A percentile compares a stretch with the other conserved stretches of the same genome.
Conservation (phyloP, 2,113 vertebrate species). For the Lophius piscatorius region DNA sequence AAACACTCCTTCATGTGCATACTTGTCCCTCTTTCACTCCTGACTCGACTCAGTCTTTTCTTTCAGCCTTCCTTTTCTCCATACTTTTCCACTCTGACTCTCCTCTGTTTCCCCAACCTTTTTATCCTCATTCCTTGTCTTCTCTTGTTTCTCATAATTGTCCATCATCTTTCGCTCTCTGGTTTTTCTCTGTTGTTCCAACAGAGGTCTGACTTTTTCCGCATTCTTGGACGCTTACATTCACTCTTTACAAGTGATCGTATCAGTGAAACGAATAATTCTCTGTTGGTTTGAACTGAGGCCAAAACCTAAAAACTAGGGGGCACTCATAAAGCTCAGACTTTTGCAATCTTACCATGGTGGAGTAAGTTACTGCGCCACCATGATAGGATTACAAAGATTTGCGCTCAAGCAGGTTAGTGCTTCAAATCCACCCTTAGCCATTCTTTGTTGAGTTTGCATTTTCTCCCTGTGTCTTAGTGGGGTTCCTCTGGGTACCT, state of each 20-base stretch:
- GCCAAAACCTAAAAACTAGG: background rate
- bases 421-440: too few relatives aligned
- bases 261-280: background rate
- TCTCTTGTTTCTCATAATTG: slow-evolving; percentile 53
- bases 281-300: background rate
- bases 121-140: slow-evolving; percentile 39
- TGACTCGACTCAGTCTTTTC: slow-evolving; percentile 21
- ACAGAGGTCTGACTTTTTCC: slow-evolving; percentile 20
- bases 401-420: too few relatives aligned
- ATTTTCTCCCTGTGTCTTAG: too few relatives aligned
- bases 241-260: background rate
- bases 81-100: slow-evolving; percentile 34
- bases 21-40: slow-evolving; percentile 57
- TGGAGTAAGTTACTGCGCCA: too few relatives aligned
- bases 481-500: too few relatives aligned
- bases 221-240: background rate
- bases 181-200: slow-evolving; percentile 9
- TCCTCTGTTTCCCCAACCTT: slow-evolving; percentile 33
- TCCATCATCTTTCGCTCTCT: slow-evolving; percentile 26
- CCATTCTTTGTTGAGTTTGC: too few relatives aligned
- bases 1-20: slow-evolving; percentile 68
- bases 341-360: too few relatives aligned
- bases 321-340: too few relatives aligned
- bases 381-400: too few relatives aligned
- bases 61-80: slow-evolving; percentile 22